Percentiles rank a stretch among this genome's conserved stretches.
Conservation (phyloP, 2,797 vertebrate genomes). For the Sphaeramia orbicularis region DNA sequence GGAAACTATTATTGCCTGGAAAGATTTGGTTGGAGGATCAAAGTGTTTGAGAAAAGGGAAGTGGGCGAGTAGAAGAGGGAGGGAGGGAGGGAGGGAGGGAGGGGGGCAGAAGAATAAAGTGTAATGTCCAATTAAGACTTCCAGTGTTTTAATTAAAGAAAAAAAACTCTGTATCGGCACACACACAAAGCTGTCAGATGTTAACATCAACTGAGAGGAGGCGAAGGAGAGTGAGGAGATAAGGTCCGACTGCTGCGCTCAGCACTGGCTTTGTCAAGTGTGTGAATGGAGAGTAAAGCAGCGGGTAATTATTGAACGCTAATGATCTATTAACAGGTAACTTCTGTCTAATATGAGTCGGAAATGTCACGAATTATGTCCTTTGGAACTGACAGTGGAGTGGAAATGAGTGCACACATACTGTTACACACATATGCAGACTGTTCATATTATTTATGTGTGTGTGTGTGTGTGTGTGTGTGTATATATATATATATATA, state of each 20-base stretch:
- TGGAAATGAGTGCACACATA: conserved; percentile 37
- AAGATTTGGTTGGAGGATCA: conserved; percentile 69
- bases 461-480: too few species aligned
- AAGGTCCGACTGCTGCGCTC: conserved; percentile 65
- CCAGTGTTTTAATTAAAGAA: conserved; percentile 78
- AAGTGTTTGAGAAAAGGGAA: conserved; percentile 60
- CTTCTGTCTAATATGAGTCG: conserved; percentile 58
- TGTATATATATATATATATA: too few species aligned
- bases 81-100: conserved; percentile 12
- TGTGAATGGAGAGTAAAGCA: conserved; percentile 57
- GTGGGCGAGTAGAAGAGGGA: conserved; percentile 30
- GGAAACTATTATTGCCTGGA: conserved; percentile 58
- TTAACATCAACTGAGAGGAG: conserved; percentile 51
- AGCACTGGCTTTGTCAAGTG: conserved; percentile 67
- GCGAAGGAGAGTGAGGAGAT: conserved; percentile 48
- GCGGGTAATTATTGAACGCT: conserved; percentile 78
- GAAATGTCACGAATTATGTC: conserved; percentile 50
- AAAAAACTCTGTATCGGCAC: conserved; percentile 49
- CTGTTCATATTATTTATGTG: too few species aligned
- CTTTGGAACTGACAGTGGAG: conserved; percentile 47
- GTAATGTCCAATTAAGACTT: conserved; percentile 77
- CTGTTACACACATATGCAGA: too few species aligned
- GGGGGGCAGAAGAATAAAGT: conserved; percentile 55
- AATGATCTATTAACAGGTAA: conserved; percentile 80
- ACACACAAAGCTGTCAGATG: conserved; percentile 71